A percentile compares a stretch with the other conserved stretches of the same genome.
phyloP scores from a whole-genome alignment of 1,140 invertebrate genomes.

The Sitobion miscanthi region DNA sequence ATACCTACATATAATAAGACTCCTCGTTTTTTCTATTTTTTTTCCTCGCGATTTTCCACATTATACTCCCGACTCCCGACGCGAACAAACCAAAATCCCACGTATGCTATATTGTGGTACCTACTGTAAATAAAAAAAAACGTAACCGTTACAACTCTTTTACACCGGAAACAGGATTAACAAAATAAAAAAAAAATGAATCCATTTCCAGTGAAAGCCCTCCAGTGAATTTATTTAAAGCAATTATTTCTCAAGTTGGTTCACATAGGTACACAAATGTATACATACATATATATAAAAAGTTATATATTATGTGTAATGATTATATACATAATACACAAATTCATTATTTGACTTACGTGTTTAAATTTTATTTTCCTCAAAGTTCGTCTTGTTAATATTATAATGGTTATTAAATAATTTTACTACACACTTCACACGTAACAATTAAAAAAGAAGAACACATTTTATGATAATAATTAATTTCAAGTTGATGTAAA shows the following conservation, averaged over 20 bases:
- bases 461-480: conserved; percentile 27
- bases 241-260: not conserved
- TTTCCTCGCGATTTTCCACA: conserved; percentile 6
- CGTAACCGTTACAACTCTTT: conserved; percentile 41
- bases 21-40: not conserved
- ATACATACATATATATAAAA: not conserved
- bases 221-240: not conserved
- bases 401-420: conserved; percentile 21
- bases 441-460: not conserved
- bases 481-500: conserved; percentile 41
- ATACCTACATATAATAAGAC: not conserved
- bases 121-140: conserved; percentile 14
- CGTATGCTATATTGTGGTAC: not conserved
- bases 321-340: not conserved
- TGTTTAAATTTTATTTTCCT: not conserved
- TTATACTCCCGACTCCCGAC: not conserved
- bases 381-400: not conserved
- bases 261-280: not conserved
- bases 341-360: not conserved
- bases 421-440: not conserved
- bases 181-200: conserved; percentile 14
- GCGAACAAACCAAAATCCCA: conserved; percentile 40
- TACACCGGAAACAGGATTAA: conserved; percentile 12
- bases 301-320: not conserved
- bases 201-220: conserved; percentile 38